Percentiles rank a stretch among this genome's conserved stretches.
Evolutionary conservation across 1,140 invertebrate genomes (phyloP).

Genomic region (Atta texana): DNA sequence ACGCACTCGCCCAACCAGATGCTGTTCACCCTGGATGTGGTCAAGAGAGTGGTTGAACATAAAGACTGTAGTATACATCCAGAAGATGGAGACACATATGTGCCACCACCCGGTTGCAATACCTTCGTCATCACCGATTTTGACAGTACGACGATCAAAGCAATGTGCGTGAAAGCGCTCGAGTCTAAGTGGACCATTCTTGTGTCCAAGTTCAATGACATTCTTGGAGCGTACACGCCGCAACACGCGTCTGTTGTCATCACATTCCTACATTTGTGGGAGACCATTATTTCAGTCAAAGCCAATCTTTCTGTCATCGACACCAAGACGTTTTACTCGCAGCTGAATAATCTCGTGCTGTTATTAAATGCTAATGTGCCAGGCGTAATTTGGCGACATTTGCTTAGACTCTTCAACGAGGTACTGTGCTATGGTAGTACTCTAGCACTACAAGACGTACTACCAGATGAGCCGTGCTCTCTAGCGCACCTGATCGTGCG

Average conservation of each 20-base stretch:
- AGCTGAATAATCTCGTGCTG: slow-evolving; percentile 92
- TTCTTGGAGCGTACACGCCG: slow-evolving; percentile 85
- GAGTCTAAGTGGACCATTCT: slow-evolving; percentile 93
- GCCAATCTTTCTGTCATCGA: slow-evolving; percentile 95
- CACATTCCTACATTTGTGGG: slow-evolving; percentile 94
- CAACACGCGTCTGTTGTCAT: slow-evolving; percentile 88
- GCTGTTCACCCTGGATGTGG: slow-evolving; percentile 93
- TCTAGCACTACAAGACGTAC: slow-evolving; percentile 93
- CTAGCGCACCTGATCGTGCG: slow-evolving; percentile 93
- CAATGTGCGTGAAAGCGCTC: slow-evolving; percentile 93
- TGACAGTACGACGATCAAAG: slow-evolving; percentile 93
- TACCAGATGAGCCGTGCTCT: slow-evolving; percentile 95
- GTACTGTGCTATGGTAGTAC: slow-evolving; percentile 96
- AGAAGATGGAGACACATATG: slow-evolving; percentile 87
- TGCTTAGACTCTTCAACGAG: slow-evolving; percentile 94
- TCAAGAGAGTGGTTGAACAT: slow-evolving; percentile 94
- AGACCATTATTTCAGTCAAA: slow-evolving; percentile 96
- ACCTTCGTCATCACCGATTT: slow-evolving; percentile 91
- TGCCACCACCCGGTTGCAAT: slow-evolving; percentile 86
- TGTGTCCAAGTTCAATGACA: slow-evolving; percentile 88
- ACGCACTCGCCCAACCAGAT: slow-evolving; percentile 87
- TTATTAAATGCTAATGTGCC: slow-evolving; percentile 91
- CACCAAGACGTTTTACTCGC: slow-evolving; percentile 95
- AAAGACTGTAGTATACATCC: slow-evolving; percentile 94
- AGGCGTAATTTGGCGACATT: slow-evolving; percentile 93